Evolutionary conservation across 2,113 vertebrate genomes (phyloP).

Genomic region (Mola mola): DNA sequence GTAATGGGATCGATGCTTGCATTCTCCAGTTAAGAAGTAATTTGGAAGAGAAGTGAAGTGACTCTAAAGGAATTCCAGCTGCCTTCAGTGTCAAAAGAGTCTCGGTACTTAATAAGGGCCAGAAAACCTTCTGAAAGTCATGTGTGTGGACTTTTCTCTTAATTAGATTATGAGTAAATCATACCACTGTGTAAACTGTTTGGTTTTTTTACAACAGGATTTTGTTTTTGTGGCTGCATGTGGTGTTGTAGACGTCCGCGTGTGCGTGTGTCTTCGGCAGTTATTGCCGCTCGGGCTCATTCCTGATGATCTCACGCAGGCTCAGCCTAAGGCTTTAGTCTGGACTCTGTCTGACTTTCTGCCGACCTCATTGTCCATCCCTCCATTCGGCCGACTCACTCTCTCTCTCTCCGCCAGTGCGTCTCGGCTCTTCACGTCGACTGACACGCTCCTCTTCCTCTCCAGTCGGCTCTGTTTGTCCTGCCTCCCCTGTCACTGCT

Average conservation of each 20-base stretch:
- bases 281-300: slow-evolving; percentile 45
- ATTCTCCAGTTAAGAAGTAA: too few species aligned
- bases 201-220: not conserved
- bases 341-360: slow-evolving; percentile 47
- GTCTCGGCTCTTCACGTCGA: not conserved
- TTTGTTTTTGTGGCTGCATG: not conserved
- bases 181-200: too few species aligned
- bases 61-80: too few species aligned
- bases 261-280: slow-evolving; percentile 7
- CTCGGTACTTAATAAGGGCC: too few species aligned
- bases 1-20: too few species aligned
- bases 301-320: slow-evolving; percentile 43
- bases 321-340: slow-evolving; percentile 41
- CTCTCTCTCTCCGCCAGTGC: not conserved
- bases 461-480: not conserved
- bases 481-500: too few species aligned
- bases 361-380: slow-evolving; percentile 34
- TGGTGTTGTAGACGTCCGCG: too few species aligned
- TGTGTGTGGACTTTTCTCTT: too few species aligned
- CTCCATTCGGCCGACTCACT: slow-evolving; percentile 33
- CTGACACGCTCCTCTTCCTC: not conserved
- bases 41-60: too few species aligned
- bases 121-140: too few species aligned
- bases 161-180: too few species aligned
- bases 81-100: too few species aligned